Base-by-base conservation (phyloP, 2,888 invertebrate species). In the Pediacus dermestoides region DNA sequence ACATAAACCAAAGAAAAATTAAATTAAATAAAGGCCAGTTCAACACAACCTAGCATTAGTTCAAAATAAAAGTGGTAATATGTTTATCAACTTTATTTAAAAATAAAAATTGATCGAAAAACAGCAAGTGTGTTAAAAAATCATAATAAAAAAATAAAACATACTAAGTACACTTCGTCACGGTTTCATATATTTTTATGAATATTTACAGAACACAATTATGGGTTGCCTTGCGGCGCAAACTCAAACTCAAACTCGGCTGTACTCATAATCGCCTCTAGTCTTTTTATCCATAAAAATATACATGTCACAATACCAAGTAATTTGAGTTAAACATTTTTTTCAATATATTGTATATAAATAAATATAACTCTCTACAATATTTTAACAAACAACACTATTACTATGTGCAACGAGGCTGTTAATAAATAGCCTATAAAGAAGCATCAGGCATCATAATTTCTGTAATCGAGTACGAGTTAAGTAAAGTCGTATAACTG, bases 341-440 rank as follows among this genome's bases (percentile, higher is more conserved):
- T 50, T 45, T 47, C 60, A 64, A 61, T 53, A 58, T 53, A 51
- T 57, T 56, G 52, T 58, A 51, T 62, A 59, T 53, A 63, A 60
- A 64, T 57, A 64, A 64, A 63, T 60, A 61, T 55, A 67, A 67
- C 67, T 67, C 66, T 66, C 68, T 68, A 68, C 66, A 60, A 53
- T 57, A 63, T 58, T 63, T 61, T 58, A 62, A 66, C 64, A 64
- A 63, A 64, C 60, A 64, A 61, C 53, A 57, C 61, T 60, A 62
- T 52, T 58, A 55, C 61, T 64, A 62, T 62, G 62, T 63, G 67
- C 64, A 66, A 64, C 50, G 60, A 63, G 64, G 63, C 63, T 56
- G 48, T 55, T 50, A 51, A 46, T 28, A 50, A 48, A 46, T 51
- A 52, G 49, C 52, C 50, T 58, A 58, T 48, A 53, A 53, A 61